These are phyloP conservation scores for Thumatha senex DNA, from an alignment of 2,888 invertebrate genomes.

Conservation along the genomic window DNA sequence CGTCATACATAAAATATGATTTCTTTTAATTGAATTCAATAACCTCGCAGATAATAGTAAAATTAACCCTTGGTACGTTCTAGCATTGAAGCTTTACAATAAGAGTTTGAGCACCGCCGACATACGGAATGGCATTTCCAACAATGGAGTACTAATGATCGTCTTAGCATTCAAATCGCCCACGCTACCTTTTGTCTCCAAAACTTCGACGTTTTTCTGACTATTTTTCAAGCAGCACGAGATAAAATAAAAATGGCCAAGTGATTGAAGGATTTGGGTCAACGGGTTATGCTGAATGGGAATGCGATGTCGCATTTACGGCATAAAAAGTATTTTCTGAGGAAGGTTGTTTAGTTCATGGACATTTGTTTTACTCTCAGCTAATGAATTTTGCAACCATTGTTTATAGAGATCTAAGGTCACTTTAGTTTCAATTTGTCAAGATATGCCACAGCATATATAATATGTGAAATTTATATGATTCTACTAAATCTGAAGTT, in stretches of 20 bases:
- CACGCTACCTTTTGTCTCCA: slow-evolving; percentile 77
- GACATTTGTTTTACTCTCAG: slow-evolving; percentile 58
- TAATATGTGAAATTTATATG: too few relatives aligned
- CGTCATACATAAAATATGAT: slow-evolving; percentile 26
- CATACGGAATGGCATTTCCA: slow-evolving; percentile 32
- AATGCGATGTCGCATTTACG: slow-evolving; percentile 42
- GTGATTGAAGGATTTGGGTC: slow-evolving; percentile 76
- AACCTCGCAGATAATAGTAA: slow-evolving; percentile 35
- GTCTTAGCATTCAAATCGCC: slow-evolving; percentile 80
- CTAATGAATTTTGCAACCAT: too few relatives aligned
- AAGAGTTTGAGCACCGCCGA: slow-evolving; percentile 59
- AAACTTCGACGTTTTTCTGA: slow-evolving; percentile 66
- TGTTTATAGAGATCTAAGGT: too few relatives aligned
- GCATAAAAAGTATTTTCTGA: slow-evolving; percentile 45
- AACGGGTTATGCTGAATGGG: slow-evolving; percentile 56
- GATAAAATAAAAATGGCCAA: slow-evolving; percentile 52
- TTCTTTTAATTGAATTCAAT: slow-evolving; percentile 37
- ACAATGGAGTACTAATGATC: slow-evolving; percentile 77
- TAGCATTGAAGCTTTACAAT: slow-evolving; percentile 27
- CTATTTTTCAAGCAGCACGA: slow-evolving; percentile 76
- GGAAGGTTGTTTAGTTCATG: slow-evolving; percentile 58
- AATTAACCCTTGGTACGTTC: slow-evolving; percentile 31
- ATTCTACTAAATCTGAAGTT: too few relatives aligned
- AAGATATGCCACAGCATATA: too few relatives aligned
- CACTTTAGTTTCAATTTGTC: too few relatives aligned